Evolutionary conservation across 2,113 vertebrate species (phyloP).

Genomic region (Gallinago media): DNA sequence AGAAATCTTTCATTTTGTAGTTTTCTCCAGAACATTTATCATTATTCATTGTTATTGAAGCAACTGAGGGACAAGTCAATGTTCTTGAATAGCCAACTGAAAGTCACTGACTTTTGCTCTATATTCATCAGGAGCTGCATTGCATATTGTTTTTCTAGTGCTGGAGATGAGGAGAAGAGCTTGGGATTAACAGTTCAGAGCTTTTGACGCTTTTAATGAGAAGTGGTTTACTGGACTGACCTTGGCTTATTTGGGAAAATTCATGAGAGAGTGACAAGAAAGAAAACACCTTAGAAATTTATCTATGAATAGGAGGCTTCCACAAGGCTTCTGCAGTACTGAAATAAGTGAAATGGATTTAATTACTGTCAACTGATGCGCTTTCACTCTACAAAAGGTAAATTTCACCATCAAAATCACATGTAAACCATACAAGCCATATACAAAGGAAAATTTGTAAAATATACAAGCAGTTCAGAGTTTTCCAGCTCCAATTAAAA

Average conservation of each 20-base stretch:
- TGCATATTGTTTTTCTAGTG: background rate
- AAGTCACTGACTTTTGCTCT: background rate
- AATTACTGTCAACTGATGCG: background rate
- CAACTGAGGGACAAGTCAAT: background rate
- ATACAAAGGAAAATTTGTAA: background rate
- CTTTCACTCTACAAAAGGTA: background rate
- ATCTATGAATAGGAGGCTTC: background rate
- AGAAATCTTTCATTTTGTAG: background rate
- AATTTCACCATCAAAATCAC: background rate
- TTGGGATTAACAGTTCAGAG: background rate
- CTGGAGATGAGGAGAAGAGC: background rate
- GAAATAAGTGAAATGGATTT: background rate
- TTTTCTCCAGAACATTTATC: background rate
- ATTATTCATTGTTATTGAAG: background rate
- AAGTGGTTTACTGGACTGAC: background rate
- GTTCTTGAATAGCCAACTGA: background rate
- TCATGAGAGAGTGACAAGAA: background rate
- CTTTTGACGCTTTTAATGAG: background rate
- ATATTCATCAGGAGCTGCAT: background rate
- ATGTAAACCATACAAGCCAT: background rate
- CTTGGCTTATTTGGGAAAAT: background rate
- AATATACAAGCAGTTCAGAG: background rate
- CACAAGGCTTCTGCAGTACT: background rate
- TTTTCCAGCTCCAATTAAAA: background rate
- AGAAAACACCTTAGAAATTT: background rate